Evolutionary conservation across 2,113 vertebrate species (phyloP), one percentile per base, ranked within the genome.

Genomic region (Anguilla rostrata): DNA sequence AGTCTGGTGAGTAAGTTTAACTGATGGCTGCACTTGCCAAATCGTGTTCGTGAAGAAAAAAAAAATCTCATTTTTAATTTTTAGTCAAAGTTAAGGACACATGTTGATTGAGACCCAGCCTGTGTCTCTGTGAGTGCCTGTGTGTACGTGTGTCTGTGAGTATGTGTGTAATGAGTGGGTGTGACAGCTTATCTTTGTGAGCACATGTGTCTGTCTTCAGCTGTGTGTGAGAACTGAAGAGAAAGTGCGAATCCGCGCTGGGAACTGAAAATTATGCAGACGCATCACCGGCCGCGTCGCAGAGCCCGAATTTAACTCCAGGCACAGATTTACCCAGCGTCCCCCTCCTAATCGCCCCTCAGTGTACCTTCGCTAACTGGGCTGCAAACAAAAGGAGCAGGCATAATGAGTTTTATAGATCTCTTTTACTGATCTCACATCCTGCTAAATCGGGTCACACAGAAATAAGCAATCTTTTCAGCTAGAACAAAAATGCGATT

Each of bases 381-480:
- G 84, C 84, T 43, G 34, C 78, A 66, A 85, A 88, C 79, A 85
- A 88, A 85, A 85, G 87, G 80, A 82, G 20, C 41, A 14, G 78
- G 81, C 46, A 82, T 88, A 88, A 88, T 88, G 83, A 88, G 84
- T 88, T 85, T 88, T 88, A 88, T 85, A 88, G 87, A 88, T 88
- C 84, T 85, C 79, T 29, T 49, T 80, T 71, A 43, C 80, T 29
- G 83, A 88, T 88, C 84, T 81, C 79, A 82, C 20, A 75, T 85
- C 56, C 87, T 43, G 41, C 82, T 88, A 88, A 88, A 88, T 85
- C 87, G 43, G 78, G 87, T 85, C 83, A 56, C 87, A 40, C 39
- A 82, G 87, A 88, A 88, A 85, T 85, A 88, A 88, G 87, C 83
- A 88, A 88, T 88, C 83, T 88, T 88, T 88, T 85, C 87, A 85